These are phyloP conservation scores for Tanypteryx hageni DNA, from an alignment of 2,888 invertebrate species.

Conservation along the genomic window DNA sequence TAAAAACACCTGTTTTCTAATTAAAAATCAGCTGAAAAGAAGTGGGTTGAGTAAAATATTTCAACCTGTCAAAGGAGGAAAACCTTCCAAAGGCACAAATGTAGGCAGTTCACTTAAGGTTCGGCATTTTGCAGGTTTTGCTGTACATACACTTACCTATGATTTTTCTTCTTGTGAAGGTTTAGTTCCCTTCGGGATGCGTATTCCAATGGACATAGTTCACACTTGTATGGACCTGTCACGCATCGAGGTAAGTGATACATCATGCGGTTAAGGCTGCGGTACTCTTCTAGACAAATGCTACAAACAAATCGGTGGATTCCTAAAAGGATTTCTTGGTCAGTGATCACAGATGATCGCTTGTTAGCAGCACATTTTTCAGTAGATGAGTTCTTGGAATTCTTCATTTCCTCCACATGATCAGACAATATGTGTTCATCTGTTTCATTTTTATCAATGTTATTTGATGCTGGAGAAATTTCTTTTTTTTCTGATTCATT, in stretches of 20 bases:
- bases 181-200: constrained; percentile 67
- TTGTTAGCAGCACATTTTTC: background rate
- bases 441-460: background rate
- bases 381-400: background rate
- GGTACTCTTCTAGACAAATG: constrained; percentile 68
- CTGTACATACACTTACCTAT: constrained; percentile 65
- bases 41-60: too few species aligned
- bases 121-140: too few species aligned
- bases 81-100: too few species aligned
- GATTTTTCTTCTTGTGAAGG: constrained; percentile 67
- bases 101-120: background rate
- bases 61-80: too few species aligned
- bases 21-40: too few species aligned
- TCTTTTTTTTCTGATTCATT: background rate
- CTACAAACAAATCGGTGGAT: constrained; percentile 68
- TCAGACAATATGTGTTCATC: background rate
- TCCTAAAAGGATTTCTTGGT: background rate
- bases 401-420: background rate
- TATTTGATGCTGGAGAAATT: background rate
- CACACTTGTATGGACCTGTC: constrained; percentile 68
- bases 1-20: too few species aligned
- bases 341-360: background rate
- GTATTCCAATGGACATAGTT: constrained; percentile 67
- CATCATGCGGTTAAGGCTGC: constrained; percentile 68
- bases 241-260: constrained; percentile 68